These are phyloP conservation scores for Habrosyne pyritoides DNA, from an alignment of 2,888 invertebrate species.

Conservation along the genomic window DNA sequence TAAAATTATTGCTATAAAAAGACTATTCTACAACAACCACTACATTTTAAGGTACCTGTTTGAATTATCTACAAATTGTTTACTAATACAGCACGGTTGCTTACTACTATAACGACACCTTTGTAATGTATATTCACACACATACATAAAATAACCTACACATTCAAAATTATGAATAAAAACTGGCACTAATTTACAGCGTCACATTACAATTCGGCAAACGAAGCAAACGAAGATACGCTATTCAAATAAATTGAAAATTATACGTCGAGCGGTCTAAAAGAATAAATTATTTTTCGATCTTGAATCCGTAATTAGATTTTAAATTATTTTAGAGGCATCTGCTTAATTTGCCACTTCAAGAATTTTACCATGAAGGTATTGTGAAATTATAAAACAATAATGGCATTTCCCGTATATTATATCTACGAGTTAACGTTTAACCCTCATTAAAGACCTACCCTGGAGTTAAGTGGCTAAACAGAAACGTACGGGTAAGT, in stretches of 20 bases:
- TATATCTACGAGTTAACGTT: no score
- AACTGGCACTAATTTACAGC: constrained; percentile 28
- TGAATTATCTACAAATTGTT: not conserved
- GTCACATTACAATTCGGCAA: constrained; percentile 27
- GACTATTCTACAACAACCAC: no score
- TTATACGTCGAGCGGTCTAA: constrained; percentile 16
- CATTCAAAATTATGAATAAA: constrained; percentile 21
- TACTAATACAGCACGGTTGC: not conserved
- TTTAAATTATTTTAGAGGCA: not conserved
- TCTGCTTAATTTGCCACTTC: no score
- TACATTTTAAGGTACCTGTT: no score
- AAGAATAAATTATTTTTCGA: constrained; percentile 4
- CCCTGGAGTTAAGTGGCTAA: no score
- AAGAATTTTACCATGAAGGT: not conserved
- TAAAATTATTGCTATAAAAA: no score
- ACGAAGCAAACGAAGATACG: constrained; percentile 27
- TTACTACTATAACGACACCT: not conserved
- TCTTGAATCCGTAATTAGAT: not conserved
- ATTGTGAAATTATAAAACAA: not conserved
- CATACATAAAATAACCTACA: constrained; percentile 7
- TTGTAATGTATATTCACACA: constrained; percentile 16
- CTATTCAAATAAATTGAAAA: constrained; percentile 19
- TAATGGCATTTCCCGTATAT: no score
- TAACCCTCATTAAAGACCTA: no score
- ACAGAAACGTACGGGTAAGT: no score